Percentiles rank a stretch among this genome's conserved stretches.
Conservation (phyloP, 2,113 vertebrate genomes). For the Dicentrarchus labrax region DNA sequence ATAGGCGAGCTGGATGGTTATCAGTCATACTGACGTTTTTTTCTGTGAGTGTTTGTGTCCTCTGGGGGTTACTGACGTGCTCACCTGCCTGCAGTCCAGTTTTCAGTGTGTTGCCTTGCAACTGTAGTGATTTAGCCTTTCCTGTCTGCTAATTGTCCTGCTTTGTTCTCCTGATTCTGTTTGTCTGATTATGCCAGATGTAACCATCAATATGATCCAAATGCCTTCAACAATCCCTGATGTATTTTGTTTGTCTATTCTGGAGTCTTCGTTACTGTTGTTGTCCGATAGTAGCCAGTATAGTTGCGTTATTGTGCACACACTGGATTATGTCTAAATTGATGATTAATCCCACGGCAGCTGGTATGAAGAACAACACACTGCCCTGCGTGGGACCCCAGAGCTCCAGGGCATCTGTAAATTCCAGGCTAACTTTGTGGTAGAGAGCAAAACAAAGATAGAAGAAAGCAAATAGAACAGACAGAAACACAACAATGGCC, state of each 20-base stretch:
- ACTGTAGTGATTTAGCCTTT: not conserved
- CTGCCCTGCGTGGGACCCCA: too few species aligned
- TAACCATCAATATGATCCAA: not conserved
- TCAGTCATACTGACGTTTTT: constrained; percentile 16
- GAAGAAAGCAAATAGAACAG: not conserved
- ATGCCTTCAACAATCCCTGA: not conserved
- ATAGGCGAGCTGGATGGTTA: not conserved
- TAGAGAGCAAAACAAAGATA: not conserved
- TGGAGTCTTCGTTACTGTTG: not conserved
- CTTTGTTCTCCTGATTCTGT: not conserved
- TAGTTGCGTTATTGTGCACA: not conserved
- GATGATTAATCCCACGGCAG: not conserved
- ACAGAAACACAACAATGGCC: not conserved
- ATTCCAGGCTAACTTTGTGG: not conserved
- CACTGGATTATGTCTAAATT: not conserved
- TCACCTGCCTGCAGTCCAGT: not conserved
- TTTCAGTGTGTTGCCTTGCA: not conserved
- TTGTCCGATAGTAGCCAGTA: not conserved
- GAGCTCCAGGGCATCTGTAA: too few species aligned
- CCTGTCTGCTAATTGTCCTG: not conserved
- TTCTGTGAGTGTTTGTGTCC: not conserved
- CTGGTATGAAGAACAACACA: not conserved
- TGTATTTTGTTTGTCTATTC: not conserved
- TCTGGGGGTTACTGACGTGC: not conserved
- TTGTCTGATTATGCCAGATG: not conserved